phyloP scores from a whole-genome alignment of 2,797 vertebrate genomes.

The Nannoperca australis region DNA sequence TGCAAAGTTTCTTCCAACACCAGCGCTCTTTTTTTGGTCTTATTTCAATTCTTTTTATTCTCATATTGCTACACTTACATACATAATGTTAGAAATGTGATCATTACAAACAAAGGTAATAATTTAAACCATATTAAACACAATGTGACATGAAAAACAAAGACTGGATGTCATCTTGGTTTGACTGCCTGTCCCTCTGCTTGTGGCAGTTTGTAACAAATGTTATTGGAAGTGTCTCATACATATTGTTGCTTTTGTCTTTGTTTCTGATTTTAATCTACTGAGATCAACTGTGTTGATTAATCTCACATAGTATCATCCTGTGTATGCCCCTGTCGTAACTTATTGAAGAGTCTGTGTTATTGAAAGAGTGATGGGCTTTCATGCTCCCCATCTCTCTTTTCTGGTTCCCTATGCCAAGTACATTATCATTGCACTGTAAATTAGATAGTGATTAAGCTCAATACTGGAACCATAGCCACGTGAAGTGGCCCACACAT shows the following conservation, averaged over 20 bases:
- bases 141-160: too few relatives aligned
- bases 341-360: slow-evolving; percentile 74
- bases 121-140: neutral
- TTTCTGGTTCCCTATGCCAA: slow-evolving; percentile 73
- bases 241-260: slow-evolving; percentile 12
- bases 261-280: slow-evolving; percentile 41
- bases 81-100: neutral
- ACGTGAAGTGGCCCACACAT: slow-evolving; percentile 39
- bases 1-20: slow-evolving; percentile 23
- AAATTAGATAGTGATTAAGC: slow-evolving; percentile 86
- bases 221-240: neutral
- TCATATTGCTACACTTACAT: slow-evolving; percentile 2
- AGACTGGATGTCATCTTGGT: slow-evolving; percentile 32
- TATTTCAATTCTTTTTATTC: slow-evolving; percentile 21
- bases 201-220: neutral
- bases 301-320: slow-evolving; percentile 35
- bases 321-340: slow-evolving; percentile 70
- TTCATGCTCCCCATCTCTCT: slow-evolving; percentile 48
- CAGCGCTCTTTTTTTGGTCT: neutral
- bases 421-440: slow-evolving; percentile 79
- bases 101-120: neutral
- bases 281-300: slow-evolving; percentile 17
- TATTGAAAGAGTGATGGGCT: slow-evolving; percentile 66
- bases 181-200: neutral
- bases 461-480: slow-evolving; percentile 64